Conservation (phyloP, 2,797 vertebrate species). For the Trachops cirrhosus region DNA sequence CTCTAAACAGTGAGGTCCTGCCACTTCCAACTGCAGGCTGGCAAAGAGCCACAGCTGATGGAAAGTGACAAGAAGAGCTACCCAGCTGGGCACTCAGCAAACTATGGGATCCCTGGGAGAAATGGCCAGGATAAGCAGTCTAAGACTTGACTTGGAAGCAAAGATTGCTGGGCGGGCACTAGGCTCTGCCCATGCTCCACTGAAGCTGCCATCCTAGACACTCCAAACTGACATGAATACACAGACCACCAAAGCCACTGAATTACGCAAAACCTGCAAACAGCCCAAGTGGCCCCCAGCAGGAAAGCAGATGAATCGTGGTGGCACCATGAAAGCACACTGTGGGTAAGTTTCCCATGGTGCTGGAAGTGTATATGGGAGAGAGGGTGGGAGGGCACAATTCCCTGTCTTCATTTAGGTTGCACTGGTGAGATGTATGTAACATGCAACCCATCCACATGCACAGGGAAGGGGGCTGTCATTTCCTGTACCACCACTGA, state of each 20-base stretch:
- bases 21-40: not conserved
- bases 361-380: not conserved
- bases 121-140: not conserved
- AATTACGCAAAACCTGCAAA: not conserved
- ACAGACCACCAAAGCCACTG: not conserved
- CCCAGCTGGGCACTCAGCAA: not conserved
- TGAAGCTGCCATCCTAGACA: not conserved
- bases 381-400: accelerated
- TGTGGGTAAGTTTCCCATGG: not conserved
- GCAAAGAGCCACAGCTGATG: not conserved
- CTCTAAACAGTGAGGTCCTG: not conserved
- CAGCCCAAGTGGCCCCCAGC: not conserved
- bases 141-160: not conserved
- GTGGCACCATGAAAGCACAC: not conserved
- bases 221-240: no score
- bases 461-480: not conserved
- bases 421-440: not conserved
- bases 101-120: not conserved
- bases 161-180: not conserved
- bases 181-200: not conserved
- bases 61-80: not conserved
- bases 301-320: not conserved
- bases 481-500: not conserved
- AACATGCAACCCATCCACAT: not conserved
- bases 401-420: not conserved